Base-by-base conservation (phyloP, 2,113 vertebrate genomes). In the Serilophus lunatus region DNA sequence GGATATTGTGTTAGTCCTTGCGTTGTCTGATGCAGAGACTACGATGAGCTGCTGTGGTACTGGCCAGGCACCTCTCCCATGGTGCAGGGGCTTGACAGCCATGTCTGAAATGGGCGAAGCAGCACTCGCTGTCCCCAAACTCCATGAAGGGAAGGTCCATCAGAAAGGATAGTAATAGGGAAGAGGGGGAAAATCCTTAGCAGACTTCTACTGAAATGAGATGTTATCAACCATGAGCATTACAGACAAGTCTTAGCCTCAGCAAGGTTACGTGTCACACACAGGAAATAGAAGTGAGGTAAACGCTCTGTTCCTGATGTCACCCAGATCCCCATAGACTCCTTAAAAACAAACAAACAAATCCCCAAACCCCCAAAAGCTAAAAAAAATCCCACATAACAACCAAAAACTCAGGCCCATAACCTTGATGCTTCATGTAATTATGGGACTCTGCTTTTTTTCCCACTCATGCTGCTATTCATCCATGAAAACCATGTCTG, bases 41-140 rank as follows among this genome's bases (percentile, higher is more conserved):
- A n/a, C n/a, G 1, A 9, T 23, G 15, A 54, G 54, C 19, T 9
- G 2, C 47, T 4, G 53, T 14, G 38, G 47, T 29, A 6, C 36
- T 60, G 1, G 1, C 18, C 0, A 0, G 35, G 12, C 35, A 31
- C 36, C 9, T 20, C 23, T 47, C 29, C 18, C 6, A 1, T 45
- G 65, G n/a, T 11, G 1, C 49, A 40, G 11, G 22, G 26, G 5
- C n/a, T 17, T 70, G 51, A 47, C 19, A 44, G 7, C 18, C 18
- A 0, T 26, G 38, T 44, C 51, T 6, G 1, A 61, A 66, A 40
- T 35, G 57, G 56, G 19, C 57, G 22, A 8, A 33, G 14, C 65
- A 61, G 28, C 38, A 49, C 25, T 38, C 57, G 7, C 42, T 74
- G 33, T 13, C 25, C 40, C 29, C 13, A 56, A 1, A 38, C 19